Evolutionary conservation across 2,113 vertebrate genomes (phyloP).

Genomic region (Rhea americana): DNA sequence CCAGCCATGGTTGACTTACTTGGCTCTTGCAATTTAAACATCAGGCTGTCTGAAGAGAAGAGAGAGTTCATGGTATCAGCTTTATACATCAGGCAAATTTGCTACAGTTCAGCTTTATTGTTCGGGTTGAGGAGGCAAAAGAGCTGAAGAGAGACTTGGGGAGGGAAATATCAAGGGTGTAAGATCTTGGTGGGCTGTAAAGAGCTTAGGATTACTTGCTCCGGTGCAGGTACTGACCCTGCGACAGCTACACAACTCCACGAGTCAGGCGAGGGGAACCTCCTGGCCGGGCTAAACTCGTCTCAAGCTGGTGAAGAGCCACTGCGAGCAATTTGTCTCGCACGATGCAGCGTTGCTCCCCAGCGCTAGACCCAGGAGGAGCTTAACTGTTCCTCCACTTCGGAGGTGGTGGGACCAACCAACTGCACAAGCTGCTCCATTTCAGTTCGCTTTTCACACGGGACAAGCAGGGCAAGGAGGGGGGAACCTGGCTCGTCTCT

Average conservation of each 20-base stretch:
- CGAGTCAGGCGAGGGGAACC: not conserved
- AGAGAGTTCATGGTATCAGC: not conserved
- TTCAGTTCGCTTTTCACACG: not conserved
- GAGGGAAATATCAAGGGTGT: not conserved
- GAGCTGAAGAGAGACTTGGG: not conserved
- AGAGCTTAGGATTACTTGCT: not conserved
- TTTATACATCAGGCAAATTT: fast-evolving
- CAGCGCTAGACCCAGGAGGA: not conserved
- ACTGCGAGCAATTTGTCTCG: fast-evolving
- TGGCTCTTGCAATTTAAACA: conserved; percentile 14
- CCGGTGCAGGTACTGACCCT: too few relatives aligned
- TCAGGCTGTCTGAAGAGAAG: conserved; percentile 2
- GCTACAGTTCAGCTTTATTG: not conserved
- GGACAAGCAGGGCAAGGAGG: too few relatives aligned
- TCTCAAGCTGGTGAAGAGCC: not conserved
- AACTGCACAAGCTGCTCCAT: not conserved
- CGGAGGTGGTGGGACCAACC: not conserved
- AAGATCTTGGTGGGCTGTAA: not conserved
- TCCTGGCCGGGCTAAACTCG: not conserved
- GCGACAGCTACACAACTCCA: not conserved
- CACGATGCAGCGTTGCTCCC: not conserved
- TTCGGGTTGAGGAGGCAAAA: not conserved
- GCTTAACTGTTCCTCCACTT: not conserved
- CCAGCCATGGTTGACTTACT: not conserved
- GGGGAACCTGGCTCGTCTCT: not conserved